Percentiles rank a stretch among this genome's conserved stretches.
These are phyloP conservation scores for Scyliorhinus canicula DNA, from an alignment of 2,797 vertebrate genomes.

Conservation along the genomic window DNA sequence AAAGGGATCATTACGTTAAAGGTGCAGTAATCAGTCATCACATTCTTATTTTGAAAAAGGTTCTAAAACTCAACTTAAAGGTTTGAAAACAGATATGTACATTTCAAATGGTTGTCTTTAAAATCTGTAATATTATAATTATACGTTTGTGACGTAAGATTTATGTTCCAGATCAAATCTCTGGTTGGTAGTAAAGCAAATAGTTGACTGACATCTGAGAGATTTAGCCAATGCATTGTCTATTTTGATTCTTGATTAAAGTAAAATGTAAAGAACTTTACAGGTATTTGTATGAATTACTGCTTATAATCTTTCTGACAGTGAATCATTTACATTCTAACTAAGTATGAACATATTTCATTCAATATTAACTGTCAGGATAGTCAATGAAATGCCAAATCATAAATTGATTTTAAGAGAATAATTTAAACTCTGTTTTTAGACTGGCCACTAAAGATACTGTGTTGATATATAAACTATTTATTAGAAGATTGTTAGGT, in stretches of 20 bases:
- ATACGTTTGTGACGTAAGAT: too few relatives aligned
- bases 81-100: too few relatives aligned
- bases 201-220: neutral
- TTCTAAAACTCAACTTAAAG: too few relatives aligned
- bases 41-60: too few relatives aligned
- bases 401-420: neutral
- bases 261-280: neutral
- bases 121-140: too few relatives aligned
- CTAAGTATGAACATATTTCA: neutral
- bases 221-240: neutral
- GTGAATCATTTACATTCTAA: neutral
- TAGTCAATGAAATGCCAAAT: neutral
- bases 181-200: neutral
- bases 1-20: too few relatives aligned
- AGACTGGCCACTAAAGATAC: too few relatives aligned
- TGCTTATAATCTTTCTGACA: neutral
- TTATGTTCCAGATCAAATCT: neutral
- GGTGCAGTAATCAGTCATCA: too few relatives aligned
- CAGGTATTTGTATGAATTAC: neutral
- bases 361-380: neutral
- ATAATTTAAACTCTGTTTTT: too few relatives aligned
- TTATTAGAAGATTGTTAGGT: neutral
- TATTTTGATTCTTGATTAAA: neutral
- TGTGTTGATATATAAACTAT: neutral
- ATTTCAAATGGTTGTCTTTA: too few relatives aligned